These are phyloP conservation scores for Macrosiphum euphorbiae DNA, from an alignment of 2,888 invertebrate genomes.

Conservation along the genomic window DNA sequence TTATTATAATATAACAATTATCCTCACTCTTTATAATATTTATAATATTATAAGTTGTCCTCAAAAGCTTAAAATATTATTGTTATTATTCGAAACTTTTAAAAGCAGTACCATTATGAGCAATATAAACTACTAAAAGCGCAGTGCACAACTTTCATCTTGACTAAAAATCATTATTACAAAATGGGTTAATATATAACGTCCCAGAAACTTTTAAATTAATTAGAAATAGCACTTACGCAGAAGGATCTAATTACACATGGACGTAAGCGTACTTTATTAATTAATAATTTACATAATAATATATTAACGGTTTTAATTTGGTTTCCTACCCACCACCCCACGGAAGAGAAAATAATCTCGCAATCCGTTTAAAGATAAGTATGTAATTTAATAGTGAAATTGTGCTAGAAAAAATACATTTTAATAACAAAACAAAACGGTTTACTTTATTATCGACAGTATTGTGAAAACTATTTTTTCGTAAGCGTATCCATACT, in stretches of 20 bases:
- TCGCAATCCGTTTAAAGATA: neutral
- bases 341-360: neutral
- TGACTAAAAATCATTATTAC: conserved; percentile 16
- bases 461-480: too few relatives aligned
- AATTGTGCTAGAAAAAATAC: neutral
- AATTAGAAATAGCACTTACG: conserved; percentile 33
- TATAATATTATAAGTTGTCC: neutral
- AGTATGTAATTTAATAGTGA: neutral
- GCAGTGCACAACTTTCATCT: neutral
- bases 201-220: conserved; percentile 31
- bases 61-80: neutral
- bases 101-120: neutral
- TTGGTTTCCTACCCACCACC: neutral
- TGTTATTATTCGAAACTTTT: neutral
- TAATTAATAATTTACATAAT: conserved; percentile 14
- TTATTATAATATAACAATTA: neutral
- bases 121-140: neutral
- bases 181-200: conserved; percentile 21
- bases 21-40: neutral
- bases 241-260: conserved; percentile 30
- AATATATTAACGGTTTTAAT: conserved; percentile 25
- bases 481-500: too few relatives aligned
- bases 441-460: too few relatives aligned
- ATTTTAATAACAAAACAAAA: too few relatives aligned
- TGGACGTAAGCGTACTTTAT: conserved; percentile 18